Conservation (phyloP, 2,888 invertebrate genomes). For the Onchidella celtica region DNA sequence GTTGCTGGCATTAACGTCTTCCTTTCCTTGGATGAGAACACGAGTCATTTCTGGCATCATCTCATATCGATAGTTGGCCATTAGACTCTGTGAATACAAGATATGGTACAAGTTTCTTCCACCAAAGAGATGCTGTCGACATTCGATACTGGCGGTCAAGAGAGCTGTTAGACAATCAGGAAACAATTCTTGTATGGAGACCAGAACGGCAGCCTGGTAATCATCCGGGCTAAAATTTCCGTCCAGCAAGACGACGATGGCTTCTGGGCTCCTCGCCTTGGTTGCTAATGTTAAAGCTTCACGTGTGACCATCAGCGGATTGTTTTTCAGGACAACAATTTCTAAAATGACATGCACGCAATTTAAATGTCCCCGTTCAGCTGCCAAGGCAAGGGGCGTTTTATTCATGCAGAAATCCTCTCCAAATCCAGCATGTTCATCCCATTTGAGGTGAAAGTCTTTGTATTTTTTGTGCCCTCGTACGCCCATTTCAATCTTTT, state of each 20-base stretch:
- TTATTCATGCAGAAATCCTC: conserved; percentile 19
- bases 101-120: conserved; percentile 38
- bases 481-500: conserved; percentile 27
- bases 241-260: conserved; percentile 15
- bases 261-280: conserved; percentile 36
- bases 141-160: not conserved
- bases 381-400: conserved; percentile 40
- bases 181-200: conserved; percentile 25
- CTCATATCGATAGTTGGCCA: conserved; percentile 26
- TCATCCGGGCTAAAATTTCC: not conserved
- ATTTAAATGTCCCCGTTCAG: conserved; percentile 39
- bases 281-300: conserved; percentile 36
- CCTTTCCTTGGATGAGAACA: conserved; percentile 24
- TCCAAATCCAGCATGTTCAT: not conserved
- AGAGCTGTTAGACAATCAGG: conserved; percentile 38
- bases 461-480: conserved; percentile 45
- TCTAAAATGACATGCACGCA: conserved; percentile 38
- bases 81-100: conserved; percentile 35
- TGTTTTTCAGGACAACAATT: not conserved
- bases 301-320: not conserved
- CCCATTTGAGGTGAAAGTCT: conserved; percentile 11
- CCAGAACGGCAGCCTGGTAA: conserved; percentile 38
- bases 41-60: conserved; percentile 42
- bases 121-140: conserved; percentile 30
- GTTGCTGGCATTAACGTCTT: conserved; percentile 32